Conservation (phyloP, 1,140 invertebrate genomes). For the Helicoverpa zea region DNA sequence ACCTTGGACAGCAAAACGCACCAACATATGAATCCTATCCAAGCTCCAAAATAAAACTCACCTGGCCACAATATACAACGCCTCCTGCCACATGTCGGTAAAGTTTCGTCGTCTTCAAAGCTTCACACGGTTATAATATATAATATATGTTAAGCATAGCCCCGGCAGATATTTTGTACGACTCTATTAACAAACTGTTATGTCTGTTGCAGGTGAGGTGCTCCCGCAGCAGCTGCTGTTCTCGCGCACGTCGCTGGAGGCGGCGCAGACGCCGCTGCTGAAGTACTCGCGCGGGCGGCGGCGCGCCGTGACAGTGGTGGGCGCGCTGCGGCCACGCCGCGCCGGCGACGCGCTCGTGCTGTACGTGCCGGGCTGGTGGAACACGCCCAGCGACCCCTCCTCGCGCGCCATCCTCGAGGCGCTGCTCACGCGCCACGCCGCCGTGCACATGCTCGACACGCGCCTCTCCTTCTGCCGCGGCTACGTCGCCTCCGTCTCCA, state of each 20-base stretch:
- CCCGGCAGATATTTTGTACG: too few relatives aligned
- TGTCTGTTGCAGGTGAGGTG: constrained; percentile 69
- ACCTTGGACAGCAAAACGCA: too few relatives aligned
- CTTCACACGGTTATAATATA: too few relatives aligned
- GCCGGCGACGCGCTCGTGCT: constrained; percentile 31
- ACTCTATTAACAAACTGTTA: neutral
- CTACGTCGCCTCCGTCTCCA: constrained; percentile 70
- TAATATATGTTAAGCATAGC: too few relatives aligned
- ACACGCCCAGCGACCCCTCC: constrained; percentile 75
- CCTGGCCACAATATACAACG: too few relatives aligned
- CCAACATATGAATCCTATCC: too few relatives aligned
- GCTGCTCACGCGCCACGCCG: constrained; percentile 62
- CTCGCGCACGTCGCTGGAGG: constrained; percentile 53
- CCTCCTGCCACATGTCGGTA: too few relatives aligned
- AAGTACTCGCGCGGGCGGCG: constrained; percentile 56
- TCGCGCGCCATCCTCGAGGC: constrained; percentile 67
- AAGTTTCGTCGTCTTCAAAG: too few relatives aligned
- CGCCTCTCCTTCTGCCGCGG: constrained; percentile 67
- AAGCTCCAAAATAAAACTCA: too few relatives aligned
- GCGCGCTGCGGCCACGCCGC: constrained; percentile 58
- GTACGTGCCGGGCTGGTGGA: constrained; percentile 76
- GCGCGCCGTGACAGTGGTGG: constrained; percentile 1
- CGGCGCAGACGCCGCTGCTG: constrained; percentile 56
- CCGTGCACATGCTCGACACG: constrained; percentile 72
- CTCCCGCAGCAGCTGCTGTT: constrained; percentile 72